phyloP scores from a whole-genome alignment of 2,113 vertebrate species.

The Heterocephalus glaber region DNA sequence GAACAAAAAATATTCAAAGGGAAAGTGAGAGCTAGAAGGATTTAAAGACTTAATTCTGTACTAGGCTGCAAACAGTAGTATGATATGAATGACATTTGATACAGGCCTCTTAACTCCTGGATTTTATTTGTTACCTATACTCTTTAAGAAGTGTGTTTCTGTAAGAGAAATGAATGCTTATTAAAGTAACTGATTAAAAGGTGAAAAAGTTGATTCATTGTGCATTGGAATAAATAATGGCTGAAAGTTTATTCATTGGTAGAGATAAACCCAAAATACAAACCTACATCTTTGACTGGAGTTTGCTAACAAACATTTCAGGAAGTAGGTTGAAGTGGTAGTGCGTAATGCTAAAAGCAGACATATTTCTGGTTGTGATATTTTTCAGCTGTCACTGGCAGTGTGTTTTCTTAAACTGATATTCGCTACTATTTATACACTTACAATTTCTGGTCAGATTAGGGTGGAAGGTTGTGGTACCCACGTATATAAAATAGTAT shows the following conservation, averaged over 20 bases:
- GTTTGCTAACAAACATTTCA: constrained; percentile 71
- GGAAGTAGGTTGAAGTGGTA: constrained; percentile 71
- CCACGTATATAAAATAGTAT: constrained; percentile 87
- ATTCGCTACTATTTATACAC: constrained; percentile 86
- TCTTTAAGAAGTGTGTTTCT: constrained; percentile 33
- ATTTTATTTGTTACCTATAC: background rate
- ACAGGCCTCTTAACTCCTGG: constrained; percentile 17
- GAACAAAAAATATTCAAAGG: background rate
- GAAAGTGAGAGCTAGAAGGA: constrained; percentile 4
- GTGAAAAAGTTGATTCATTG: background rate
- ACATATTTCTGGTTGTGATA: constrained; percentile 70
- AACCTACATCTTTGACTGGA: constrained; percentile 72
- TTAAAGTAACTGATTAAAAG: constrained; percentile 36
- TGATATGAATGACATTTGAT: background rate
- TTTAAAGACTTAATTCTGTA: constrained; percentile 22
- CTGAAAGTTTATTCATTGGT: constrained; percentile 52
- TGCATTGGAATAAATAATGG: constrained; percentile 41
- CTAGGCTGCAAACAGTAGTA: background rate
- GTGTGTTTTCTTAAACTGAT: constrained; percentile 72
- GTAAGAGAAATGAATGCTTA: constrained; percentile 28
- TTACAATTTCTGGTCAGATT: constrained; percentile 87
- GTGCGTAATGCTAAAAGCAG: constrained; percentile 58
- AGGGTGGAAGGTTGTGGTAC: constrained; percentile 86
- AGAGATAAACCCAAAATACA: constrained; percentile 69
- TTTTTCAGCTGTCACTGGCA: constrained; percentile 74